A percentile compares a stretch with the other conserved stretches of the same genome.
phyloP scores from a whole-genome alignment of 2,888 invertebrate species.

The Chymomyza caudatula region DNA sequence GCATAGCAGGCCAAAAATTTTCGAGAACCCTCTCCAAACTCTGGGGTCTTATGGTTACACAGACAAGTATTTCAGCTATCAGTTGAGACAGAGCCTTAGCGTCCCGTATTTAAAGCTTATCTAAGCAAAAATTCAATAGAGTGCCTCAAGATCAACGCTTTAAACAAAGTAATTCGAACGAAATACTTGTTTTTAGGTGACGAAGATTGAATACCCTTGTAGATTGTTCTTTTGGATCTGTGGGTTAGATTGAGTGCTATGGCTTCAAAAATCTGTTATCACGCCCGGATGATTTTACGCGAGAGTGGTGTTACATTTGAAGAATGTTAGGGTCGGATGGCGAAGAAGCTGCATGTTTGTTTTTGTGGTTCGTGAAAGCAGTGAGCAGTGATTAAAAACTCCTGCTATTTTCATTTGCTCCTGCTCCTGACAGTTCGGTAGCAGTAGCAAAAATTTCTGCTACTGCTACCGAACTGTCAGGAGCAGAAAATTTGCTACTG shows the following conservation, averaged over 20 bases:
- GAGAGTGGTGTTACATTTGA: too few relatives aligned
- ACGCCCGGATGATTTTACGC: too few relatives aligned
- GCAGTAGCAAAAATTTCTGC: too few relatives aligned
- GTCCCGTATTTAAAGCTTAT: constrained; percentile 46
- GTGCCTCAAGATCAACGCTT: constrained; percentile 32
- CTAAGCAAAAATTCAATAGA: constrained; percentile 41
- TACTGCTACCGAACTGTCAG: too few relatives aligned
- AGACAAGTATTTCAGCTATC: constrained; percentile 2
- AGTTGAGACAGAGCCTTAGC: neutral
- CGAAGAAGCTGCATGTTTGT: too few relatives aligned
- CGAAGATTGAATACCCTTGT: neutral
- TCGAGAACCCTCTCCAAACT: constrained; percentile 38
- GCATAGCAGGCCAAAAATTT: neutral
- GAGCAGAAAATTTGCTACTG: too few relatives aligned
- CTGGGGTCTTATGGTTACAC: constrained; percentile 20
- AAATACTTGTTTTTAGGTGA: constrained; percentile 11
- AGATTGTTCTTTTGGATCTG: neutral
- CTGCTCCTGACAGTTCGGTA: too few relatives aligned
- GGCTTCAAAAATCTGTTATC: too few relatives aligned
- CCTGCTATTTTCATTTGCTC: too few relatives aligned
- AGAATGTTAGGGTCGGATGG: too few relatives aligned
- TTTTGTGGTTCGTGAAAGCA: constrained; percentile 20
- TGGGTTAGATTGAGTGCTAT: neutral
- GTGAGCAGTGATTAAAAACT: too few relatives aligned
- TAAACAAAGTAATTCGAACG: constrained; percentile 29